phyloP scores from a whole-genome alignment of 2,888 invertebrate species.

The Andrena trimmerana region DNA sequence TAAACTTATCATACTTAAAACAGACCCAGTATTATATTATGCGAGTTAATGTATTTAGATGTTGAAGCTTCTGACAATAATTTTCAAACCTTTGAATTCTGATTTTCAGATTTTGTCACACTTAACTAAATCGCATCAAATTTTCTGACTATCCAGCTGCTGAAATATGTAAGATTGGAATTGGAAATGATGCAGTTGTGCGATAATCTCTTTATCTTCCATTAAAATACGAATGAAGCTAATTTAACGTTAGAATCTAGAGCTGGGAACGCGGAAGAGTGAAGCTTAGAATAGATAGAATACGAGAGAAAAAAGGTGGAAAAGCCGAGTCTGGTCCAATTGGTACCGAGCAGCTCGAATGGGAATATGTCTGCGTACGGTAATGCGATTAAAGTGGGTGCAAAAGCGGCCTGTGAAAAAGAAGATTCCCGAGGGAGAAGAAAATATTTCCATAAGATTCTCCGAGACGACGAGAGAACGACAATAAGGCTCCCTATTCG shows the following conservation, averaged over 20 bases:
- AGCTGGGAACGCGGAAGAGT: background rate
- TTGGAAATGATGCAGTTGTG: background rate
- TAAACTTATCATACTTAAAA: background rate
- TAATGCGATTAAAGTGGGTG: conserved; percentile 70
- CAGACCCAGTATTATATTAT: no score
- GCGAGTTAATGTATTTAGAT: no score
- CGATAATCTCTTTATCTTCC: background rate
- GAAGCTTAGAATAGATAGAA: conserved; percentile 19
- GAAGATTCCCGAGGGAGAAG: conserved; percentile 61
- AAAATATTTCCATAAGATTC: conserved; percentile 73
- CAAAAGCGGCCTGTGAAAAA: conserved; percentile 57
- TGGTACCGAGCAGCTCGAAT: conserved; percentile 59
- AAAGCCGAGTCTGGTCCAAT: conserved; percentile 45
- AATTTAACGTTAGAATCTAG: background rate
- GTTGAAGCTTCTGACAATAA: no score
- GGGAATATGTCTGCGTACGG: conserved; percentile 69
- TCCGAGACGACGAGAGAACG: conserved; percentile 50
- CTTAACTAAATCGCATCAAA: no score
- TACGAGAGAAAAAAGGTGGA: conserved; percentile 17
- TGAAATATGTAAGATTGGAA: background rate
- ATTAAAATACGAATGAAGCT: background rate
- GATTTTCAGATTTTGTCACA: no score
- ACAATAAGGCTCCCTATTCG: conserved; percentile 55
- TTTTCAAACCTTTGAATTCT: no score
- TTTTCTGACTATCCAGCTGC: no score